Percentiles rank a stretch among this genome's conserved stretches.
Evolutionary conservation across 1,140 invertebrate species (phyloP).

Genomic region (Condylostylus longicornis): DNA sequence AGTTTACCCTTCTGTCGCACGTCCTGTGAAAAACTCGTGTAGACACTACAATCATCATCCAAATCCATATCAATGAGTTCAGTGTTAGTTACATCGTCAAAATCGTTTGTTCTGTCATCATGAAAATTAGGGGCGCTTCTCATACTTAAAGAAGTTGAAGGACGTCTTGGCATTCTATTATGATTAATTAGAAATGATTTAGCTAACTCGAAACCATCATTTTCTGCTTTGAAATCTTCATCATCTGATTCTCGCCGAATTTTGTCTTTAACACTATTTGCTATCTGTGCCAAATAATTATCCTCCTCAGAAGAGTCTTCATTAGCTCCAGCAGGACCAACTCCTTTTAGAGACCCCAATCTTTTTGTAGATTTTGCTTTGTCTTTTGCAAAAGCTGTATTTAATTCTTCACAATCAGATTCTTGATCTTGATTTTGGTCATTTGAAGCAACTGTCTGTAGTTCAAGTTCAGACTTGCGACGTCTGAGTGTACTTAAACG

Average conservation of each 20-base stretch:
- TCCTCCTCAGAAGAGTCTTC: constrained; percentile 26
- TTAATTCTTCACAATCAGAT: background rate
- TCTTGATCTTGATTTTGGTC: too few species aligned
- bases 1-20: constrained; percentile 15
- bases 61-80: constrained; percentile 31
- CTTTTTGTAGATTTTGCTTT: too few species aligned
- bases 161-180: constrained; percentile 16
- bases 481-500: too few species aligned
- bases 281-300: constrained; percentile 28
- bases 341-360: too few species aligned
- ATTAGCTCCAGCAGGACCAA: too few species aligned
- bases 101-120: constrained; percentile 25
- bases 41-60: constrained; percentile 29
- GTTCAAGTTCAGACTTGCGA: too few species aligned
- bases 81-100: constrained; percentile 26
- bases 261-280: constrained; percentile 30
- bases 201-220: constrained; percentile 25
- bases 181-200: constrained; percentile 11
- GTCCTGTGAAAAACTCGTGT: constrained; percentile 28
- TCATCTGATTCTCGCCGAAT: constrained; percentile 25
- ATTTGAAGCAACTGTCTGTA: too few species aligned
- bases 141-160: constrained; percentile 27
- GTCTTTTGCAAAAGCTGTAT: background rate
- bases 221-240: constrained; percentile 24
- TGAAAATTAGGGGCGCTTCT: constrained; percentile 27